Evolutionary conservation across 2,113 vertebrate species (phyloP).

Genomic region (Pholis gunnellus): DNA sequence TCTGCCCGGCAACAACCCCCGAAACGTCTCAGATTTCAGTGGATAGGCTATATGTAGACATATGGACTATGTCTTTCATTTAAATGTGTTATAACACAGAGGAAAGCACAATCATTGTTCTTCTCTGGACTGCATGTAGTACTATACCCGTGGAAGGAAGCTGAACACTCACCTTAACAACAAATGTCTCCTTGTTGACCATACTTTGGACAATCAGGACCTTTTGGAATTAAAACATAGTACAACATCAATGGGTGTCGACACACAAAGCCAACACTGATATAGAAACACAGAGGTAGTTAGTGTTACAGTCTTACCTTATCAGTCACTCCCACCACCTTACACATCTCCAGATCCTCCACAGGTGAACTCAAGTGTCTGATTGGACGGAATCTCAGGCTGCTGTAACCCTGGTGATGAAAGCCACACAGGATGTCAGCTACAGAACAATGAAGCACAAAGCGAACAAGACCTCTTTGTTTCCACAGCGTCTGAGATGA

Average conservation of each 20-base stretch:
- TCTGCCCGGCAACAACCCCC: conserved; percentile 28
- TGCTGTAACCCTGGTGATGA: conserved; percentile 92
- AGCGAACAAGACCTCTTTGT: not conserved
- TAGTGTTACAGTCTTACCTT: conserved; percentile 85
- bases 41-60: not conserved
- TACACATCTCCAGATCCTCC: conserved; percentile 93
- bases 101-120: not conserved
- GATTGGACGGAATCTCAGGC: conserved; percentile 95
- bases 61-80: not conserved
- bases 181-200: conserved; percentile 89
- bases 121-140: not conserved
- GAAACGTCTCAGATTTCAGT: conserved; percentile 14
- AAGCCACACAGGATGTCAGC: conserved; percentile 3
- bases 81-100: not conserved
- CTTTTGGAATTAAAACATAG: conserved; percentile 75
- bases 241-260: not conserved
- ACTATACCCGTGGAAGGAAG: not conserved
- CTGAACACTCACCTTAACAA: conserved; percentile 90
- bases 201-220: conserved; percentile 93
- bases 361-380: conserved; percentile 93
- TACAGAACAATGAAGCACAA: not conserved
- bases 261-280: not conserved
- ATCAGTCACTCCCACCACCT: conserved; percentile 91
- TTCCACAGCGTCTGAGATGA: not conserved
- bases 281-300: too few species aligned